phyloP scores from a whole-genome alignment of 2,888 invertebrate species.

The Spodoptera exigua region DNA sequence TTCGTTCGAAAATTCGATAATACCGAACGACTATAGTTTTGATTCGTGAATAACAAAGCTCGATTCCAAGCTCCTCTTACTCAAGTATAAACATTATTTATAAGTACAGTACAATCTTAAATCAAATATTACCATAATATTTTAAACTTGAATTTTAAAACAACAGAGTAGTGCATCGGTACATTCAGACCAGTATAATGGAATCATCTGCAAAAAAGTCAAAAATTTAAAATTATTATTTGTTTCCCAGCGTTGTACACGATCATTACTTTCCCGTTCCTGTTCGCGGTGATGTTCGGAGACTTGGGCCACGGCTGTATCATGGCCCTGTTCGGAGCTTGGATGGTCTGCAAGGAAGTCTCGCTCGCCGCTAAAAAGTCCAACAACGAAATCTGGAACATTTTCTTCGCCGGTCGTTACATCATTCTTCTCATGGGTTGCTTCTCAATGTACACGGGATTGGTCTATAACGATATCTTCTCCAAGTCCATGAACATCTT shows the following conservation, averaged over 20 bases:
- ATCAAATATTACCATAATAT: no score
- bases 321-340: slow-evolving; percentile 93
- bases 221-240: background rate
- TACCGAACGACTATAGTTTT: no score
- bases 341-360: slow-evolving; percentile 95
- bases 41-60: no score
- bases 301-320: slow-evolving; percentile 97
- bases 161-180: no score
- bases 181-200: no score
- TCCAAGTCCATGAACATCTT: slow-evolving; percentile 98
- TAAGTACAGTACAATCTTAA: no score
- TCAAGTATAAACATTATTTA: no score
- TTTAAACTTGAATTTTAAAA: no score
- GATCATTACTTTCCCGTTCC: slow-evolving; percentile 97
- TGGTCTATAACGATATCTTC: slow-evolving; percentile 99
- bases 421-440: slow-evolving; percentile 98
- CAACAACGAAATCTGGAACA: slow-evolving; percentile 97
- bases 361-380: slow-evolving; percentile 92
- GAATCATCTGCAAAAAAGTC: no score
- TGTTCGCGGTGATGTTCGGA: slow-evolving; percentile 99
- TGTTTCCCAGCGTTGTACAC: slow-evolving; percentile 93
- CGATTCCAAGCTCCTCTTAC: no score
- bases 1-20: no score
- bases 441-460: slow-evolving; percentile 99
- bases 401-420: slow-evolving; percentile 99